Conservation (phyloP, 2,797 vertebrate species). For the Chelmon rostratus region DNA sequence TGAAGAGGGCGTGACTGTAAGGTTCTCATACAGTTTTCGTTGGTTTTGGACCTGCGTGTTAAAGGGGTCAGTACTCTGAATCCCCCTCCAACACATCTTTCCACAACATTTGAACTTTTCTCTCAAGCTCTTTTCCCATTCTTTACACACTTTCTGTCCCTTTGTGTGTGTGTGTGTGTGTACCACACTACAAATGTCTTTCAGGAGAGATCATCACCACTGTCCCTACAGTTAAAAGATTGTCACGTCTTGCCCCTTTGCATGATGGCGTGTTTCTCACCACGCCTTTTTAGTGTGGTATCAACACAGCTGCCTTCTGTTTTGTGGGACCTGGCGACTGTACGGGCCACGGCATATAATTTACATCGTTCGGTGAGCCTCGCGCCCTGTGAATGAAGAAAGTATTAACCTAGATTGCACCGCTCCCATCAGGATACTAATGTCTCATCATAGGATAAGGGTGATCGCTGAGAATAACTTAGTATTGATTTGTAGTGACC, state of each 20-base stretch:
- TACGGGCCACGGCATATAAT: not conserved
- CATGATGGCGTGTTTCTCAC: not conserved
- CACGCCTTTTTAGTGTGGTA: not conserved
- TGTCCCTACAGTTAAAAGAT: not conserved
- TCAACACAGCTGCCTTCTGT: not conserved
- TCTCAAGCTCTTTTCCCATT: not conserved
- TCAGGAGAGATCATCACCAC: not conserved
- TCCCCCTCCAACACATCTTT: not conserved
- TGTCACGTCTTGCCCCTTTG: not conserved
- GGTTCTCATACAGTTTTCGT: not conserved
- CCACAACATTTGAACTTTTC: not conserved
- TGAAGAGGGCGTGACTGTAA: not conserved
- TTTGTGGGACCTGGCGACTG: not conserved
- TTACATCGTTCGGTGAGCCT: not conserved
- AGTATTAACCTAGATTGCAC: not conserved
- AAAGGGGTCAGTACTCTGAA: not conserved
- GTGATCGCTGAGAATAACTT: not conserved
- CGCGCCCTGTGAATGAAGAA: not conserved
- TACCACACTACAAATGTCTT: not conserved
- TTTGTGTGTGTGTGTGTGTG: not conserved
- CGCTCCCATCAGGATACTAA: not conserved
- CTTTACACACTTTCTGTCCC: not conserved
- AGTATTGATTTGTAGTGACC: constrained; percentile 3
- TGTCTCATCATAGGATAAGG: not conserved
- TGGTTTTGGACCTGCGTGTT: not conserved